Evolutionary conservation across 30 jellyfish, hydroid and myxozoan species (phyloP).

Genomic region (Catostylus mosaicus): DNA sequence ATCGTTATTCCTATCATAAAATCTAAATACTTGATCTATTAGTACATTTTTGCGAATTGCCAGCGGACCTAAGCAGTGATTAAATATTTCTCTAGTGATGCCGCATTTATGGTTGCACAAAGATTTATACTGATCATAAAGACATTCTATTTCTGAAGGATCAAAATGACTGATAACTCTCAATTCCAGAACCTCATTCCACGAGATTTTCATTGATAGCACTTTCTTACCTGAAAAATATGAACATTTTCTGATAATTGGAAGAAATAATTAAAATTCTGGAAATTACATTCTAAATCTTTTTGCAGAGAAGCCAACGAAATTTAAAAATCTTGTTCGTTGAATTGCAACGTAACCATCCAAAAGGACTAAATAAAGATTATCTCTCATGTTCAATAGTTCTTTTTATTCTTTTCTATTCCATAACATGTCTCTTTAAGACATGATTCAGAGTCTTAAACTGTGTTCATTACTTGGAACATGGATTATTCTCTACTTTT

Average conservation of each 20-base stretch:
- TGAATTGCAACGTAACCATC: too few species aligned
- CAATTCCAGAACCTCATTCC: conserved; percentile 83
- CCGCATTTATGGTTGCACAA: conserved; percentile 81
- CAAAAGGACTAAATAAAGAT: too few species aligned
- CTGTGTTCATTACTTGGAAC: too few species aligned
- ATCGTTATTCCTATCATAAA: conserved; percentile 85
- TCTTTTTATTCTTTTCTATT: too few species aligned
- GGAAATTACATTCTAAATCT: too few species aligned
- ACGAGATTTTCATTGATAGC: conserved; percentile 35
- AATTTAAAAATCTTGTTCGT: too few species aligned
- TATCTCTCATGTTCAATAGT: too few species aligned
- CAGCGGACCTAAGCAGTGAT: conserved; percentile 92
- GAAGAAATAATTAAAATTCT: not conserved
- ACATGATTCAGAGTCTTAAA: too few species aligned
- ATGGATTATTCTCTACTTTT: too few species aligned
- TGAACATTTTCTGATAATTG: not conserved
- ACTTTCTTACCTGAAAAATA: conserved; percentile 71
- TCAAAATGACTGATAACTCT: conserved; percentile 79
- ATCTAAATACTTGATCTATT: conserved; percentile 79
- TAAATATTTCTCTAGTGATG: conserved; percentile 76
- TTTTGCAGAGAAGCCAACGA: too few species aligned
- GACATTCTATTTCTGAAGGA: conserved; percentile 88
- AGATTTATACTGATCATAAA: conserved; percentile 78
- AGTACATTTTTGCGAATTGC: conserved; percentile 84
- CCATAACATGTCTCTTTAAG: too few species aligned